Evolutionary conservation across 1,140 invertebrate genomes (phyloP).

Genomic region (Cotesia glomerata): DNA sequence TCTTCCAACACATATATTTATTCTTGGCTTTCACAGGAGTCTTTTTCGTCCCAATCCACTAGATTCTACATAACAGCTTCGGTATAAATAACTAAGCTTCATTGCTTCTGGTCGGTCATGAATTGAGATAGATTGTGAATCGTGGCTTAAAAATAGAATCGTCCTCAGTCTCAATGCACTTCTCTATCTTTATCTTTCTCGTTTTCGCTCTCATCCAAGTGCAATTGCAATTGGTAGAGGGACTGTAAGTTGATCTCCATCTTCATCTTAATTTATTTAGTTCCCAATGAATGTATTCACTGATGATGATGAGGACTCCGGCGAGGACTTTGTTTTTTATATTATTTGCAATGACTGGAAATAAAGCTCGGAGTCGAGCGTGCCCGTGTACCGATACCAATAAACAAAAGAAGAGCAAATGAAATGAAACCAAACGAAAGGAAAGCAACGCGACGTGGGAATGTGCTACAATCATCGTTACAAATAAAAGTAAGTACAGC

Average conservation of each 20-base stretch:
- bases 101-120: conserved; percentile 7
- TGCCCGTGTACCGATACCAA: not conserved
- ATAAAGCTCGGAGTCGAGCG: not conserved
- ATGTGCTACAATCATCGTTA: conserved; percentile 33
- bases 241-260: no score
- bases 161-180: no score
- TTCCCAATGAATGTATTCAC: no score
- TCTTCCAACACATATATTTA: not conserved
- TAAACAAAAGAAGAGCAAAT: not conserved
- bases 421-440: conserved; percentile 2
- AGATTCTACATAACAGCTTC: not conserved
- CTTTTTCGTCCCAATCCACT: not conserved
- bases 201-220: no score
- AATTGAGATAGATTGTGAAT: not conserved
- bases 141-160: not conserved
- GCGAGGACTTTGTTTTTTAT: no score
- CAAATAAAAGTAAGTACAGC: conserved; percentile 21
- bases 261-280: no score
- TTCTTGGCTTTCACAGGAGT: not conserved
- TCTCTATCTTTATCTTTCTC: no score
- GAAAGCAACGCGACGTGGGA: conserved; percentile 21
- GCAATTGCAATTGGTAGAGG: no score
- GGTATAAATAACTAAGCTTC: conserved; percentile 23
- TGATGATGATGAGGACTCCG: no score
- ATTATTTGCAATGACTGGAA: no score